Conservation (phyloP, 2,113 vertebrate genomes). For the Syngnathus scovelli region DNA sequence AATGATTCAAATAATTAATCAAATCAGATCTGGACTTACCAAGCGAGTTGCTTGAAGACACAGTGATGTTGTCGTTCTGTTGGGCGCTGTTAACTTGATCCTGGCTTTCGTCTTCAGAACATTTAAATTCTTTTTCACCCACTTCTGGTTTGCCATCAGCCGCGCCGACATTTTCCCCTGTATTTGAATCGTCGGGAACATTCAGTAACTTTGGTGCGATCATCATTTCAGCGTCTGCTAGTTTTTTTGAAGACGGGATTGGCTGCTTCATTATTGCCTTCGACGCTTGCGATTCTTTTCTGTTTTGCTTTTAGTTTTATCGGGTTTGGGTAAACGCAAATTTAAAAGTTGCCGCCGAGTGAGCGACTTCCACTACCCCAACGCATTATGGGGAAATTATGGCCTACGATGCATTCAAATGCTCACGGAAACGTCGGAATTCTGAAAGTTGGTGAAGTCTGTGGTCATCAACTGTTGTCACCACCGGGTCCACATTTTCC, state of each 20-base stretch:
- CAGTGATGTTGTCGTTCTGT: conserved; percentile 35
- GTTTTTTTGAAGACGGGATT: neutral
- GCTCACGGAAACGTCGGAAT: neutral
- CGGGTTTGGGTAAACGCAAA: neutral
- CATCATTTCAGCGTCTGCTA: neutral
- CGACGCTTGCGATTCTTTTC: neutral
- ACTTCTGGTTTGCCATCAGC: neutral
- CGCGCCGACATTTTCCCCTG: conserved; percentile 6
- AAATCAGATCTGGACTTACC: conserved; percentile 16
- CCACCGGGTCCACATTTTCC: too few relatives aligned
- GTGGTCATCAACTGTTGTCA: too few relatives aligned
- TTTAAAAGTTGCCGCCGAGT: conserved; percentile 54
- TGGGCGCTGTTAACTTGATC: neutral
- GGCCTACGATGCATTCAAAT: neutral
- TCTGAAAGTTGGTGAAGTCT: too few relatives aligned
- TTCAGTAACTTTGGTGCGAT: conserved; percentile 10
- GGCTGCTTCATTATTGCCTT: neutral
- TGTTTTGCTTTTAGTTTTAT: neutral
- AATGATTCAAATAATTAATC: too few relatives aligned
- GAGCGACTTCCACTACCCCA: neutral
- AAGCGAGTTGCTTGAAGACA: neutral
- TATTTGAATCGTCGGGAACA: conserved; percentile 18
- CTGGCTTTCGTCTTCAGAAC: neutral
- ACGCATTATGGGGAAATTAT: conserved; percentile 52
- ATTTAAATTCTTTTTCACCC: neutral